A percentile compares a stretch with the other conserved stretches of the same genome.
Conservation (phyloP, 2,113 vertebrate species). For the Hippoglossus stenolepis region DNA sequence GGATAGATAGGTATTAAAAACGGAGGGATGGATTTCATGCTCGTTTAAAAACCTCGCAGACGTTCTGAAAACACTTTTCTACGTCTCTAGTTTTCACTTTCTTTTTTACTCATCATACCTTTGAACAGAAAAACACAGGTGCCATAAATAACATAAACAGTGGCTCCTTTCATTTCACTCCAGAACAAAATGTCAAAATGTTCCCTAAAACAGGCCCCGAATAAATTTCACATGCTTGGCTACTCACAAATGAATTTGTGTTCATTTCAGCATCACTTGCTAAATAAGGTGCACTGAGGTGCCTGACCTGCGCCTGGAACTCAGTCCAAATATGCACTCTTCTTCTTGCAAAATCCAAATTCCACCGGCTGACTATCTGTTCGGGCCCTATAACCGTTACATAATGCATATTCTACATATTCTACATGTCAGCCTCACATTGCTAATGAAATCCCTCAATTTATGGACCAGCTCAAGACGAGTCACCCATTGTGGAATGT, state of each 20-base stretch:
- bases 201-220: background rate
- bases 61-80: no score
- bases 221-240: background rate
- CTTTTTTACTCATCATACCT: no score
- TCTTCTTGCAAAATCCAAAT: conserved; percentile 20
- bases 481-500: conserved; percentile 76
- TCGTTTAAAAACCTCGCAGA: no score
- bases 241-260: background rate
- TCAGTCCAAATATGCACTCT: conserved; percentile 41
- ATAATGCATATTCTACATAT: conserved; percentile 76
- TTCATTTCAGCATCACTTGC: background rate
- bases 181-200: background rate
- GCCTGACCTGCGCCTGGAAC: conserved; percentile 19
- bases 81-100: no score
- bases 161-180: background rate
- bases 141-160: background rate
- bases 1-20: no score
- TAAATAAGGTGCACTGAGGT: background rate
- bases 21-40: no score
- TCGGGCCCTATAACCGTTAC: conserved; percentile 54
- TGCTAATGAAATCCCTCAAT: conserved; percentile 81
- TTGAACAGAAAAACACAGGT: no score
- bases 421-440: conserved; percentile 69
- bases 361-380: conserved; percentile 35
- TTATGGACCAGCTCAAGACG: conserved; percentile 73